phyloP scores from a whole-genome alignment of 1,140 invertebrate genomes.

The Magallana gigas region DNA sequence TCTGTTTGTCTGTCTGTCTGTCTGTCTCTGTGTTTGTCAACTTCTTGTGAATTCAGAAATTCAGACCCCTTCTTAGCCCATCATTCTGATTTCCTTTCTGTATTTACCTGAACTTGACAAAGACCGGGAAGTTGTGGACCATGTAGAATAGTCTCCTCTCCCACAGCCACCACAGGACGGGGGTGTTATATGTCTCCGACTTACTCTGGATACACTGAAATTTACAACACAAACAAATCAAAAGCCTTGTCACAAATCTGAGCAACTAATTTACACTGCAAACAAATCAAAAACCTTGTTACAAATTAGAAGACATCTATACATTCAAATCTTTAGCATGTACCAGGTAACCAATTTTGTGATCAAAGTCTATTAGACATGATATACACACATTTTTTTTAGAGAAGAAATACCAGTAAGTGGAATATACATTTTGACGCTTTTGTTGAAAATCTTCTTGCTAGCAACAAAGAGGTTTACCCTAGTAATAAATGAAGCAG shows the following conservation, averaged over 20 bases:
- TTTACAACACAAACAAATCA: not conserved
- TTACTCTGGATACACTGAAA: conserved; percentile 53
- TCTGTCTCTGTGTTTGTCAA: too few species aligned
- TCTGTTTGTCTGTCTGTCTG: too few species aligned
- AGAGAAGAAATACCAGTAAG: too few species aligned
- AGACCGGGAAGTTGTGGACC: conserved; percentile 74
- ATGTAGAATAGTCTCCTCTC: conserved; percentile 75
- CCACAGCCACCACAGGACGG: conserved; percentile 77
- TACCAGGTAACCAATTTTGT: too few species aligned
- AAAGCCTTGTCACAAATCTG: conserved; percentile 32
- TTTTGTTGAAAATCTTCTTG: too few species aligned
- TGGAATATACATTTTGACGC: too few species aligned
- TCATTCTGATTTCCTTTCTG: not conserved
- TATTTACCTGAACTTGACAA: conserved; percentile 74
- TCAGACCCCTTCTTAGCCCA: not conserved
- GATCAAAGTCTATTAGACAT: too few species aligned
- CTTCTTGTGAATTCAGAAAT: not conserved
- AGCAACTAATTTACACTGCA: conserved; percentile 19
- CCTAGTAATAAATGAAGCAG: conserved; percentile 75
- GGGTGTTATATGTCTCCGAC: conserved; percentile 69
- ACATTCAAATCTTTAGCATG: too few species aligned
- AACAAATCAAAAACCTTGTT: not conserved
- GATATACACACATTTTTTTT: too few species aligned
- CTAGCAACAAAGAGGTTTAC: conserved; percentile 57
- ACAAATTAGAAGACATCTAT: not conserved